These are phyloP conservation scores for Amiota minor DNA, from an alignment of 2,888 invertebrate genomes.

Conservation along the genomic window DNA sequence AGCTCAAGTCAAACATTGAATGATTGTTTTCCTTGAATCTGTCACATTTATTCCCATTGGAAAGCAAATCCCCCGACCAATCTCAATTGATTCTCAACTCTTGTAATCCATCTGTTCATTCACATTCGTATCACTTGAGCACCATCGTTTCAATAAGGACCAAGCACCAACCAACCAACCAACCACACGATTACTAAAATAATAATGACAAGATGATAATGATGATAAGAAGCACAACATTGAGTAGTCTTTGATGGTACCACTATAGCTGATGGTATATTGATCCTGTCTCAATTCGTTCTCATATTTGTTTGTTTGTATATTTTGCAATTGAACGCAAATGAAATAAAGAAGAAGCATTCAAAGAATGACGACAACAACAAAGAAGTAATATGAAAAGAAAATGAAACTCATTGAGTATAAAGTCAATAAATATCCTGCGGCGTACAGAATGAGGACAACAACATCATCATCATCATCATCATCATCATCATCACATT, in stretches of 20 bases:
- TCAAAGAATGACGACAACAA: neutral
- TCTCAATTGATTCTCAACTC: neutral
- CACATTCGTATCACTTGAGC: neutral
- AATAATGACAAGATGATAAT: neutral
- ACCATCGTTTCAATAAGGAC: neutral
- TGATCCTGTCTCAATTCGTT: too few relatives aligned
- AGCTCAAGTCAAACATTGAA: conserved; percentile 62
- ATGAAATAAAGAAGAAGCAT: neutral
- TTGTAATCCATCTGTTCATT: conserved; percentile 14
- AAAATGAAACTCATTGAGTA: conserved; percentile 10
- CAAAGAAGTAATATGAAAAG: neutral
- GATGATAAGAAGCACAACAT: neutral
- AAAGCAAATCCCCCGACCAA: neutral
- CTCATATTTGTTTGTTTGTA: conserved; percentile 24
- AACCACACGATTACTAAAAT: neutral
- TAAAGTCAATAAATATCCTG: conserved; percentile 23
- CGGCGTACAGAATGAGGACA: conserved; percentile 12
- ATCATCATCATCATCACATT: neutral
- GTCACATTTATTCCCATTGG: neutral
- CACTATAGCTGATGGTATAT: too few relatives aligned
- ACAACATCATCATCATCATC: neutral
- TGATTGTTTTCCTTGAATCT: conserved; percentile 58
- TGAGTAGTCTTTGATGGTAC: neutral
- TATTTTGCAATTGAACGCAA: conserved; percentile 23
- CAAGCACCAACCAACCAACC: conserved; percentile 6